Conservation (phyloP, 2,888 invertebrate species). For the Holacanthella duospinosa region DNA sequence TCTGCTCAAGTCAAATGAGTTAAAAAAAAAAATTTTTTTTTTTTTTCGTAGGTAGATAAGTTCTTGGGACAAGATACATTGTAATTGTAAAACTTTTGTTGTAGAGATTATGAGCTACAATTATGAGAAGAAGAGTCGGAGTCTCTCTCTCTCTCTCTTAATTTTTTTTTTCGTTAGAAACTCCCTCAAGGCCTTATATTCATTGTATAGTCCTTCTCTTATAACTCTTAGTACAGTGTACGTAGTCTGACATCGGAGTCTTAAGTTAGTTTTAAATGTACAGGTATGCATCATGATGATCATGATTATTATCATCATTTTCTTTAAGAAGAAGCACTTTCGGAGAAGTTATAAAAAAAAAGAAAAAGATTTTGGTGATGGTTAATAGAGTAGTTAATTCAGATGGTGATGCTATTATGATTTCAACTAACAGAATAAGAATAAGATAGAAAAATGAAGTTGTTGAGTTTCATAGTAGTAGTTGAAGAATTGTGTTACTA, state of each 20-base stretch:
- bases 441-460: no score
- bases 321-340: background rate
- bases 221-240: no score
- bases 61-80: background rate
- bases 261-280: no score
- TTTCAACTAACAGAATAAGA: no score
- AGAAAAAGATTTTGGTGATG: background rate
- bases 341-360: background rate
- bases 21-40: background rate
- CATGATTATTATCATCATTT: background rate
- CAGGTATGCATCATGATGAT: background rate
- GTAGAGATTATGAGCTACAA: slow-evolving; percentile 3
- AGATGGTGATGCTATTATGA: no score
- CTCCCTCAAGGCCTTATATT: background rate
- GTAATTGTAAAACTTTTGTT: slow-evolving; percentile 2
- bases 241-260: no score
- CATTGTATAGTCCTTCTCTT: background rate
- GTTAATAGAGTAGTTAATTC: background rate
- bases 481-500: no score
- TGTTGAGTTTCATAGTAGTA: no score
- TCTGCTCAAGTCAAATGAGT: background rate
- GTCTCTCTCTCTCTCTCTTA: no score
- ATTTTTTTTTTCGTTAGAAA: background rate
- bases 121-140: slow-evolving; percentile 4
- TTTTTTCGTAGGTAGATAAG: background rate